Evolutionary conservation across 2,797 vertebrate genomes (phyloP), one percentile per base, ranked within the genome.

Genomic region (Discoglossus pictus): DNA sequence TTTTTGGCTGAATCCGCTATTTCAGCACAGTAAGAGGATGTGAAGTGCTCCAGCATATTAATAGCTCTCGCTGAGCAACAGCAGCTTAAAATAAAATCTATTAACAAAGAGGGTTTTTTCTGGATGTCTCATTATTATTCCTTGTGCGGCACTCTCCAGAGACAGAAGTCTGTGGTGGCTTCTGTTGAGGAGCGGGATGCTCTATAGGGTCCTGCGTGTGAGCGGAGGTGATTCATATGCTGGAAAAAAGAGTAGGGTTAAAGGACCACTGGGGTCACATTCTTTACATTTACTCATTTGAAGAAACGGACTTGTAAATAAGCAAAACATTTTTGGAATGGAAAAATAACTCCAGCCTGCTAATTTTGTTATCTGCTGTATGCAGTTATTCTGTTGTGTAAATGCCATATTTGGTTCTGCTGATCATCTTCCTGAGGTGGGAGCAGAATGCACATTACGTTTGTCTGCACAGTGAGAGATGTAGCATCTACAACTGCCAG

Each of bases 91-190:
- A 50, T 67, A 74, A 61, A 78, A 65, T 40, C 71, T 66, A 67
- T 77, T 61, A 68, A 81, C 75, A 76, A 79, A 80, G 76, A 75
- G 46, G 67, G n/a, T 20, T 59, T 48, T 47, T 69, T 75, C 65
- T 61, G 69, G 64, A 59, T 36, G 43, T 74, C 80, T 75, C 76
- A 76, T 82, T 80, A 67, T 78, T 78, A 84, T 81, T 79, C 76
- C 70, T 75, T 70, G 8, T 35, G 65, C 74, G 71, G 55, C 55
- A 72, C 73, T 36, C 12, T 53, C 56, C 72, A 76, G 54, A 66
- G 38, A 68, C 46, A 60, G 21, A 61, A 50, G 27, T 38, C 46
- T 25, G 55, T 36, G 39, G 17, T 54, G 40, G 60, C 47, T 44
- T 23, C 40, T 40, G 35, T 34, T 34, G 11, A 68, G 46, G 17